A percentile compares a stretch with the other conserved stretches of the same genome.
These are phyloP conservation scores for Neotoma lepida DNA, from an alignment of 2,113 vertebrate genomes.

Conservation along the genomic window DNA sequence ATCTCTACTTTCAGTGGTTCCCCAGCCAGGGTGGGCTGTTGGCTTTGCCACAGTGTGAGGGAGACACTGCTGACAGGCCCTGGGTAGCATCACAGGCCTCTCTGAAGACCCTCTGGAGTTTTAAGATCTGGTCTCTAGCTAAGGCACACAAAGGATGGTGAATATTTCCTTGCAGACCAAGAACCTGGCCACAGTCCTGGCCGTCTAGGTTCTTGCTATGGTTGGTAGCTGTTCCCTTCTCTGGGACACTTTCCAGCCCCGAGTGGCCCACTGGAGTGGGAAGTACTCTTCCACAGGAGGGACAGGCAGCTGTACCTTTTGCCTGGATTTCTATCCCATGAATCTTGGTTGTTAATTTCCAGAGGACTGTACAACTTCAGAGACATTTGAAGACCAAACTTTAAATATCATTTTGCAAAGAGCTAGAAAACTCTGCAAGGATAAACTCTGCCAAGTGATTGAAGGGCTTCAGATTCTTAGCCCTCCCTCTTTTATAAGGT, in stretches of 20 bases:
- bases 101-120: background rate
- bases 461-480: background rate
- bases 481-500: background rate
- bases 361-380: background rate
- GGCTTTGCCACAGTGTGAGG: background rate
- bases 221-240: background rate
- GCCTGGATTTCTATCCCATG: background rate
- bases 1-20: background rate
- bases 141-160: background rate
- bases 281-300: background rate
- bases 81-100: background rate
- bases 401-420: conserved; percentile 11
- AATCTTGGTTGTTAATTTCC: background rate
- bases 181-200: no score
- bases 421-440: background rate
- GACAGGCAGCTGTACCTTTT: background rate
- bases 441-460: background rate
- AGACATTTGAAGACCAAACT: background rate
- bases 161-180: background rate
- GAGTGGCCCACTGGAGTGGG: no score
- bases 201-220: background rate
- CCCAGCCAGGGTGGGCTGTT: rapidly evolving
- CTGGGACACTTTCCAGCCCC: background rate
- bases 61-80: background rate
- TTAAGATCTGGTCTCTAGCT: background rate